A percentile compares a stretch with the other conserved stretches of the same genome.
phyloP scores from a whole-genome alignment of 2,797 vertebrate genomes.

The Fratercula arctica region DNA sequence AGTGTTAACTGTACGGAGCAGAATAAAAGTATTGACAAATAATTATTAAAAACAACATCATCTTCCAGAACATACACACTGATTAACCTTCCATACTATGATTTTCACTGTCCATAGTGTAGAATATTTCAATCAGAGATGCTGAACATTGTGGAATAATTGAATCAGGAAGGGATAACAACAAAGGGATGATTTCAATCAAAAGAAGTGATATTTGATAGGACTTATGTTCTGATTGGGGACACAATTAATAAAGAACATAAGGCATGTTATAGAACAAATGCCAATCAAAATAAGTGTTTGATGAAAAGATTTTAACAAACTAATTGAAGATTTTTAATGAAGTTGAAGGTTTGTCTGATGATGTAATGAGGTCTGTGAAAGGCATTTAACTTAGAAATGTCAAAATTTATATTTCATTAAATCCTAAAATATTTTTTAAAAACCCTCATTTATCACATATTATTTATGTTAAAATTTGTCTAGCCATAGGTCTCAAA shows the following conservation, averaged over 20 bases:
- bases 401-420: background rate
- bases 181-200: background rate
- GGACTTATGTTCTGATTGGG: background rate
- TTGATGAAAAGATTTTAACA: background rate
- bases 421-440: background rate
- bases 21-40: background rate
- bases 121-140: background rate
- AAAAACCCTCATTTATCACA: rapidly evolving
- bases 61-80: background rate
- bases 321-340: background rate
- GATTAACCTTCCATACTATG: background rate
- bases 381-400: background rate
- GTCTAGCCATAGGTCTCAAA: background rate
- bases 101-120: background rate
- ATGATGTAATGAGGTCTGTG: background rate
- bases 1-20: background rate
- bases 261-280: background rate
- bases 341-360: background rate
- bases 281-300: background rate
- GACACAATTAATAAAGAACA: background rate
- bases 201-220: background rate
- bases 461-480: background rate
- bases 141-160: background rate
- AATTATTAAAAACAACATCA: background rate
- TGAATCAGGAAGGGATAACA: background rate